A percentile compares a stretch with the other conserved stretches of the same genome.
phyloP scores from a whole-genome alignment of 2,797 vertebrate species.

The Echiichthys vipera region DNA sequence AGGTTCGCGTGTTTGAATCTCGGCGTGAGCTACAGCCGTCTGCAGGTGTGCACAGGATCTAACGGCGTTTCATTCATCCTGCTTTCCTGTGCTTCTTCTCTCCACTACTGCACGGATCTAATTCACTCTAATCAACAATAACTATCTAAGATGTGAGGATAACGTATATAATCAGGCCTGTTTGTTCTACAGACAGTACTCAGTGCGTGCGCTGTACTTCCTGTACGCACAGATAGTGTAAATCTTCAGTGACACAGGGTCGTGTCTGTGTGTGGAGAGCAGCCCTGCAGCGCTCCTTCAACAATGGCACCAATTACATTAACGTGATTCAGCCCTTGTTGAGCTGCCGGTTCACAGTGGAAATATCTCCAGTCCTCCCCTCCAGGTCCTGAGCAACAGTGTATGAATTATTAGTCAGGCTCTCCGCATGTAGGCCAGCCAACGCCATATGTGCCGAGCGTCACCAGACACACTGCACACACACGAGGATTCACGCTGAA shows the following conservation, averaged over 20 bases:
- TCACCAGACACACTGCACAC: neutral
- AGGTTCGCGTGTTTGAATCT: too few relatives aligned
- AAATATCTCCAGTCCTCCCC: slow-evolving; percentile 12
- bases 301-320: neutral
- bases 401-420: slow-evolving; percentile 50
- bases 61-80: too few relatives aligned
- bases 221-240: neutral
- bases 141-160: too few relatives aligned
- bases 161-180: too few relatives aligned
- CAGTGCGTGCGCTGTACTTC: too few relatives aligned
- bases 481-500: neutral
- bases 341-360: neutral
- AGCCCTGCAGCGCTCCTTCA: neutral
- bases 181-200: too few relatives aligned
- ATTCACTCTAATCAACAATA: too few relatives aligned
- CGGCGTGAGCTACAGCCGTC: too few relatives aligned
- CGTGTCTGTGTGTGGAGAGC: neutral
- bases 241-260: too few relatives aligned
- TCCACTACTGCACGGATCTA: too few relatives aligned
- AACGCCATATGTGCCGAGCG: slow-evolving; percentile 9
- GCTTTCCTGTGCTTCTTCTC: too few relatives aligned
- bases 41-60: too few relatives aligned
- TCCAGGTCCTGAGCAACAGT: slow-evolving; percentile 20
- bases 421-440: slow-evolving; percentile 45
- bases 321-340: neutral